Conservation (phyloP, 30 jellyfish, hydroid and myxozoan species). For the Aurelia aurita complex sp. Pacific region DNA sequence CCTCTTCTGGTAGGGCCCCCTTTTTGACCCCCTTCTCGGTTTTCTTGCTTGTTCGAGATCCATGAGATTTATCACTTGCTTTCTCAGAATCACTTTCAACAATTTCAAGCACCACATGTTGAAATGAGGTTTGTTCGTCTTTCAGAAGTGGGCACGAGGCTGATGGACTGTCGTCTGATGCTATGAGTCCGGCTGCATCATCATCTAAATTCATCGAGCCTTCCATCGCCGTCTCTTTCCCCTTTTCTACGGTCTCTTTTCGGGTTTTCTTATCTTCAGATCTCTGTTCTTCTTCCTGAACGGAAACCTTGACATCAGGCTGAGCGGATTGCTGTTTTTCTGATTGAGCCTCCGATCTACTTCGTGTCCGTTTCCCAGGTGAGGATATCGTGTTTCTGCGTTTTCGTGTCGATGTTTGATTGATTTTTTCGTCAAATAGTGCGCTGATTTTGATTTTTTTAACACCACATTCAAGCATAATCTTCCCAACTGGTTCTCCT, state of each 20-base stretch:
- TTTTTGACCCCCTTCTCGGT: neutral
- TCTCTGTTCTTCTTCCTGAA: neutral
- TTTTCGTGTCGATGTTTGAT: neutral
- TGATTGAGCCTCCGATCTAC: neutral
- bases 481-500: conserved; percentile 77
- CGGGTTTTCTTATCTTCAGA: neutral
- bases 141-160: conserved; percentile 27
- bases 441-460: conserved; percentile 10
- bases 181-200: neutral
- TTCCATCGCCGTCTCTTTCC: neutral
- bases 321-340: neutral
- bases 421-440: neutral
- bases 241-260: neutral
- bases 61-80: neutral
- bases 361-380: neutral
- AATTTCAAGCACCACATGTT: conserved; percentile 59
- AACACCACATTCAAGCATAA: conserved; percentile 82
- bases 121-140: conserved; percentile 2
- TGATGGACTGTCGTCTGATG: neutral
- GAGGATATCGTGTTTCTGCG: neutral
- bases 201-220: neutral
- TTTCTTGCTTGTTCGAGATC: neutral
- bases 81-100: conserved; percentile 12
- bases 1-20: conserved; percentile 1
- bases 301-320: neutral